A percentile compares a stretch with the other conserved stretches of the same genome.
Evolutionary conservation across 2,113 vertebrate genomes (phyloP).

Genomic region (Caretta caretta): DNA sequence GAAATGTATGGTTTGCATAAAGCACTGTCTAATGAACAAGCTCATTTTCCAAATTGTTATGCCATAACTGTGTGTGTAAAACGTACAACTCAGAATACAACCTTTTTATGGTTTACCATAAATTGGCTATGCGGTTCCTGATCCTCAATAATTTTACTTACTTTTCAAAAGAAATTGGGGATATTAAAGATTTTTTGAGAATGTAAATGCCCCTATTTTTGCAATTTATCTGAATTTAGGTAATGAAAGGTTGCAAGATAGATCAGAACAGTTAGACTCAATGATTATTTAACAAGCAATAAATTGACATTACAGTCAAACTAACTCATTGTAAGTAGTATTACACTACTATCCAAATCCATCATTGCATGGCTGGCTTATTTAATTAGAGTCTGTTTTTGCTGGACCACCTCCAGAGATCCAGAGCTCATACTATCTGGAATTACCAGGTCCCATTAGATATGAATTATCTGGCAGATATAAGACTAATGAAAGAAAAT

Average conservation of each 20-base stretch:
- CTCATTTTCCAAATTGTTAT: not conserved
- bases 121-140: constrained; percentile 65
- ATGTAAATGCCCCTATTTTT: constrained; percentile 42
- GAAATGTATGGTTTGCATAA: not conserved
- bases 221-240: constrained; percentile 47
- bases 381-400: constrained; percentile 74
- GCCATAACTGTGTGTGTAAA: not conserved
- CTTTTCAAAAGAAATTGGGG: constrained; percentile 68
- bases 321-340: constrained; percentile 41
- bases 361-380: constrained; percentile 56
- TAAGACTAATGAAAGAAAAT: constrained; percentile 52
- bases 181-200: constrained; percentile 40
- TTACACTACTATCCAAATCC: constrained; percentile 68
- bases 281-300: constrained; percentile 73
- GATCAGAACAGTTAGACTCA: constrained; percentile 59
- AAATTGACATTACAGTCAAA: constrained; percentile 51
- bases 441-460: constrained; percentile 57
- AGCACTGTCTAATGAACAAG: not conserved
- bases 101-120: not conserved
- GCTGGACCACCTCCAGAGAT: constrained; percentile 73
- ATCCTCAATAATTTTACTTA: constrained; percentile 70
- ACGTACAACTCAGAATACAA: constrained; percentile 4
- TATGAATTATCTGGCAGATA: constrained; percentile 44
- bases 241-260: constrained; percentile 54
- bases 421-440: constrained; percentile 62